A percentile compares a stretch with the other conserved stretches of the same genome.
phyloP scores from a whole-genome alignment of 2,797 vertebrate species.

The Dryobates pubescens region DNA sequence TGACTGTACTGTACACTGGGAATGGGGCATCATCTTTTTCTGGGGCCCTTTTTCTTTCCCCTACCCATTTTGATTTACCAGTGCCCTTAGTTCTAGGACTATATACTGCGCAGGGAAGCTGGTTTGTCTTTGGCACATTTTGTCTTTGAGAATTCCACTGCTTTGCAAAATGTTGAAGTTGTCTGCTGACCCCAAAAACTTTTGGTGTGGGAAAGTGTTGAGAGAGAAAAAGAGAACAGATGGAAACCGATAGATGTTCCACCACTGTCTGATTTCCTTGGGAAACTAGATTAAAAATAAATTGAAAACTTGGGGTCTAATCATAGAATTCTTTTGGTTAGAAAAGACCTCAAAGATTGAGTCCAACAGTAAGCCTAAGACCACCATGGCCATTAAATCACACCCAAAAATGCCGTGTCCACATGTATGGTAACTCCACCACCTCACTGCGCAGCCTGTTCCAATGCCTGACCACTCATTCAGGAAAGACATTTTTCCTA shows the following conservation, averaged over 20 bases:
- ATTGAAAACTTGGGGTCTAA: background rate
- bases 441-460: too few species aligned
- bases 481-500: too few species aligned
- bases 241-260: conserved; percentile 52
- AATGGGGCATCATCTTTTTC: background rate
- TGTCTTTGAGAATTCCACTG: background rate
- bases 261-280: conserved; percentile 52
- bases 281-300: conserved; percentile 51
- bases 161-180: conserved; percentile 12
- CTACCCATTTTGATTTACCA: background rate
- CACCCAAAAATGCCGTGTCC: too few species aligned
- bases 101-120: background rate
- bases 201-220: conserved; percentile 42
- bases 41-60: background rate
- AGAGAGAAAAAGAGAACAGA: conserved; percentile 43
- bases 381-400: too few species aligned
- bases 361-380: too few species aligned
- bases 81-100: background rate
- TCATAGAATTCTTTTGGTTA: background rate
- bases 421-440: too few species aligned
- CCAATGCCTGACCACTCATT: too few species aligned
- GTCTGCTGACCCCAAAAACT: conserved; percentile 40
- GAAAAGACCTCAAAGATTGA: too few species aligned
- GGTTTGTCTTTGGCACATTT: background rate
- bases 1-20: background rate